Evolutionary conservation across 1,140 invertebrate genomes (phyloP), one percentile per base, ranked within the genome.

Genomic region (Saccostrea glomerata): DNA sequence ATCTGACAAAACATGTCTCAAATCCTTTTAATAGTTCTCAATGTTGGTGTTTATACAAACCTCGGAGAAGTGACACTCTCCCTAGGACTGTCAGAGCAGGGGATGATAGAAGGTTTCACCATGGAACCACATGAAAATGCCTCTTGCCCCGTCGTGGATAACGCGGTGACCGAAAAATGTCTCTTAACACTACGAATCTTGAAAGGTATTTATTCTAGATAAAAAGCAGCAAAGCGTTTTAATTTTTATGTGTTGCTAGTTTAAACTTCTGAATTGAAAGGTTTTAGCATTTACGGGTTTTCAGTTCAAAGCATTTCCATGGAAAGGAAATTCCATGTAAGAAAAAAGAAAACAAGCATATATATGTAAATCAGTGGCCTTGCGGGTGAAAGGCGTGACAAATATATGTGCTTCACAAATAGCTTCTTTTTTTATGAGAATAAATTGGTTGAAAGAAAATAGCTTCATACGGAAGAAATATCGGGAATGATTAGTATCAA

Each of bases 11-110:
- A 77, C 70, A 77, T 77, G 58, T 77, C 70, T 36, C 30, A 77
- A 77, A 77, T 77, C 70, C 70, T 77, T 77, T 77, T 77, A 77
- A 77, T 77, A 77, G 70, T 77, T 77, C 25, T 77, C 70, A 36
- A 77, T 77, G 70, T 77, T 77, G 25, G 25, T 77, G 70, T 77
- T 77, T 77, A 30, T 77, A 30, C 25, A 77, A 77, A 77, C 70
- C 25, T 77, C 25, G 13, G 25, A 77, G 30, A 77, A 77, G 70
- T 77, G 70, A 77, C 70, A 77, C 30, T 77, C 25, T 36, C 23
- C 30, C 23, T 77, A 25, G 25, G 23, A 30, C 9, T 36, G 30
- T 30, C 70, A 77, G 25, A 30, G 70, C 11, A 36, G 25, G 25
- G 15, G 70, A 30, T 12, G 70, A 77, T 77, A 77, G 70, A 77